A percentile compares a stretch with the other conserved stretches of the same genome.
These are phyloP conservation scores for Argyrosomus regius DNA, from an alignment of 2,797 vertebrate species.

Conservation along the genomic window DNA sequence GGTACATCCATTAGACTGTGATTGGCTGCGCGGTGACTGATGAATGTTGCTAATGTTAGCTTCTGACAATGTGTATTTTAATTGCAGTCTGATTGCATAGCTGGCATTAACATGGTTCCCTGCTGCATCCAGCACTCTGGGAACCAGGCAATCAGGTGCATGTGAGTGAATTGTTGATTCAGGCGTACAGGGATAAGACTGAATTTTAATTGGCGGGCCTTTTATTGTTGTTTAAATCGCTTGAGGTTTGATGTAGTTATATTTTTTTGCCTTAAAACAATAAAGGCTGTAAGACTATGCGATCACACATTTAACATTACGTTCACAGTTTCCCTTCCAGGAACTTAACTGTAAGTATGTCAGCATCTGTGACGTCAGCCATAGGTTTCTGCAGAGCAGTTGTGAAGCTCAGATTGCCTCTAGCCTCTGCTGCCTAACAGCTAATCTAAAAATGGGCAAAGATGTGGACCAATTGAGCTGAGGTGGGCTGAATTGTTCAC, in stretches of 20 bases:
- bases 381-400: too few species aligned
- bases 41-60: slow-evolving; percentile 53
- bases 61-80: slow-evolving; percentile 61
- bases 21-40: slow-evolving; percentile 58
- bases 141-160: slow-evolving; percentile 50
- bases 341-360: neutral
- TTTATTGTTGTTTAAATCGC: slow-evolving; percentile 9
- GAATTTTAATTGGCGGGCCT: slow-evolving; percentile 27
- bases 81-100: slow-evolving; percentile 73
- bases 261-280: slow-evolving; percentile 5
- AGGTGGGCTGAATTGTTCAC: too few species aligned
- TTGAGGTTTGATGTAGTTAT: slow-evolving; percentile 2
- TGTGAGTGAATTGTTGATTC: slow-evolving; percentile 43
- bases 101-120: slow-evolving; percentile 46
- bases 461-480: too few species aligned
- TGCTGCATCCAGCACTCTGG: slow-evolving; percentile 41
- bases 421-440: too few species aligned
- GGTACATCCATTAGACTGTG: slow-evolving; percentile 56
- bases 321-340: neutral
- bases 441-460: too few species aligned
- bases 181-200: slow-evolving; percentile 2
- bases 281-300: neutral
- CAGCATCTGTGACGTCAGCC: neutral
- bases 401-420: too few species aligned
- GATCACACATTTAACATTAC: neutral